Percentiles rank a stretch among this genome's conserved stretches.
Evolutionary conservation across 2,888 invertebrate species (phyloP).

Genomic region (Drosophila pseudotalamancana): DNA sequence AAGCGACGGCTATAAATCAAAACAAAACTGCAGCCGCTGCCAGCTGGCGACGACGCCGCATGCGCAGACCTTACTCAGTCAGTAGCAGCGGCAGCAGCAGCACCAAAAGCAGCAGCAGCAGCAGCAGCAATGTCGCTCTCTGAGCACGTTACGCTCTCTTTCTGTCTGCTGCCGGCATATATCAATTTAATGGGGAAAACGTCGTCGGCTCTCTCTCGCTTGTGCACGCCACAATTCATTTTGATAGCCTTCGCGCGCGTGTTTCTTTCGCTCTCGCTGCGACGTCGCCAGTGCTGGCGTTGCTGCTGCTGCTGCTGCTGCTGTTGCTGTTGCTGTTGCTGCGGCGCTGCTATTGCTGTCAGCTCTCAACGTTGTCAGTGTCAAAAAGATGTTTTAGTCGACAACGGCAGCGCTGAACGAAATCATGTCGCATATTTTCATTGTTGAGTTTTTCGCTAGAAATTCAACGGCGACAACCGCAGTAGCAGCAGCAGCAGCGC

Average conservation of each 20-base stretch:
- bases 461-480: conserved; percentile 49
- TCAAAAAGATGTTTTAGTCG: conserved; percentile 85
- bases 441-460: conserved; percentile 66
- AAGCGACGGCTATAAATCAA: conserved; percentile 65
- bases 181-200: conserved; percentile 79
- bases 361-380: conserved; percentile 84
- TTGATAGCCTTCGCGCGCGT: conserved; percentile 56
- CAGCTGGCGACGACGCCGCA: conserved; percentile 51
- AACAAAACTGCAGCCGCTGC: conserved; percentile 68
- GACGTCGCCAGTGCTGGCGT: conserved; percentile 17
- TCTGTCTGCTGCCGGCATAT: conserved; percentile 66
- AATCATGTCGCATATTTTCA: conserved; percentile 81
- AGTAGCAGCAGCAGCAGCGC: conserved; percentile 33
- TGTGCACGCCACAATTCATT: conserved; percentile 60
- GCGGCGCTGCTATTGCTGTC: conserved; percentile 63
- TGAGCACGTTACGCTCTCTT: conserved; percentile 44
- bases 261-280: conserved; percentile 44
- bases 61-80: conserved; percentile 36
- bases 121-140: conserved; percentile 29
- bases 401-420: conserved; percentile 83
- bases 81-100: conserved; percentile 25
- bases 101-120: conserved; percentile 5
- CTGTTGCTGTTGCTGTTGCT: conserved; percentile 35
- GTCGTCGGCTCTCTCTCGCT: conserved; percentile 64
- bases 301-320: conserved; percentile 36